A percentile compares a stretch with the other conserved stretches of the same genome.
Evolutionary conservation across 2,797 vertebrate species (phyloP).

Genomic region (Lepidocolaptes lacrymiger): DNA sequence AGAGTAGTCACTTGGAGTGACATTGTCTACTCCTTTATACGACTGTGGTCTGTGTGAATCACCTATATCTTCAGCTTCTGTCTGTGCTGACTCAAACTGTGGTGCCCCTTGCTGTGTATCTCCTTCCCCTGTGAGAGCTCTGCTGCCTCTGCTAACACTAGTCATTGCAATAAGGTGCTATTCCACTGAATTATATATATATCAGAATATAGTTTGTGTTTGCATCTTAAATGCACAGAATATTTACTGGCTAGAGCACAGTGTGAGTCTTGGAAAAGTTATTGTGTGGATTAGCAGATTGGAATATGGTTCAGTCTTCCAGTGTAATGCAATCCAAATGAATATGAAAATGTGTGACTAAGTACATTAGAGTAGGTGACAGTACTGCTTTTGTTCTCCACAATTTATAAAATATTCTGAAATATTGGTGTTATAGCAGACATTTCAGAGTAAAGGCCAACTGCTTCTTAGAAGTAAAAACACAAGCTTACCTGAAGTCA

Average conservation of each 20-base stretch:
- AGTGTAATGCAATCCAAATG: neutral
- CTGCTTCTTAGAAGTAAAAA: neutral
- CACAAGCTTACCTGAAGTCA: neutral
- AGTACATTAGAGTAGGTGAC: neutral
- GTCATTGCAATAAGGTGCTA: neutral
- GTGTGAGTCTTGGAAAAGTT: neutral
- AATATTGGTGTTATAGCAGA: neutral
- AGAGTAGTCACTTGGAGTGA: neutral
- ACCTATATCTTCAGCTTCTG: neutral
- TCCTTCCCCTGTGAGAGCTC: neutral
- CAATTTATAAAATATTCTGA: constrained; percentile 17
- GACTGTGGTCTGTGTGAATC: neutral
- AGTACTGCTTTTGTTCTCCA: constrained; percentile 2
- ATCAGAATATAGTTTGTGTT: neutral
- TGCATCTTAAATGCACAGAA: neutral
- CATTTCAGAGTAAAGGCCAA: neutral
- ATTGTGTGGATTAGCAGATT: neutral
- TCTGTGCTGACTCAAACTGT: neutral
- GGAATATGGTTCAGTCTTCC: neutral
- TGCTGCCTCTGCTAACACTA: neutral
- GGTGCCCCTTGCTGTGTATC: neutral
- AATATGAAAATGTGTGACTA: constrained; percentile 29
- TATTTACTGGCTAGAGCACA: neutral
- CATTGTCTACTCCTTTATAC: neutral
- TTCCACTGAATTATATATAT: neutral